Percentiles rank a stretch among this genome's conserved stretches.
These are phyloP conservation scores for Oreochromis niloticus DNA, from an alignment of 2,113 vertebrate species.

Conservation along the genomic window DNA sequence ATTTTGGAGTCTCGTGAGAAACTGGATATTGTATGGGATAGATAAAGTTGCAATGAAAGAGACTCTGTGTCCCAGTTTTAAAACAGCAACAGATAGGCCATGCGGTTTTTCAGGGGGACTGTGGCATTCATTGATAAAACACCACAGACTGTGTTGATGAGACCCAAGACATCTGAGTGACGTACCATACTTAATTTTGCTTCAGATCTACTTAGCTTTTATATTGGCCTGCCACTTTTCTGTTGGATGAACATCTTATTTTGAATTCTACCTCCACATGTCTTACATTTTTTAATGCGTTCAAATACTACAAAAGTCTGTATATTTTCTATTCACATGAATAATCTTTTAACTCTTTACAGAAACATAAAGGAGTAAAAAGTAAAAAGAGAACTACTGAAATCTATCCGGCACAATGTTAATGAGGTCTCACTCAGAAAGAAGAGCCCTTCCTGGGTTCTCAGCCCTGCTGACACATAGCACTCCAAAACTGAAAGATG, in stretches of 20 bases:
- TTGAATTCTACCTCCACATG: neutral
- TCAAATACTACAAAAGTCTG: neutral
- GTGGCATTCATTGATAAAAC: neutral
- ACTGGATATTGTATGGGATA: slow-evolving; percentile 23
- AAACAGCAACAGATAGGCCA: neutral
- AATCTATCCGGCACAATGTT: slow-evolving; percentile 34
- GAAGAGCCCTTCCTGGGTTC: slow-evolving; percentile 58
- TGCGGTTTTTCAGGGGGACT: neutral
- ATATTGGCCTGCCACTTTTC: neutral
- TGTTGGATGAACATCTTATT: neutral
- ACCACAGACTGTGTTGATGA: neutral
- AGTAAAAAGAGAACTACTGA: neutral
- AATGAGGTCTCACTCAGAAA: slow-evolving; percentile 57
- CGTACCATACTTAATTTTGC: neutral
- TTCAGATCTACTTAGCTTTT: neutral
- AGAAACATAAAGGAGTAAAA: slow-evolving; percentile 1
- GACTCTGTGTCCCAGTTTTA: slow-evolving; percentile 38
- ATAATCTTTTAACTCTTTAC: neutral
- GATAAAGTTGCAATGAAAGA: slow-evolving; percentile 41
- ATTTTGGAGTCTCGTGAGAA: slow-evolving; percentile 33
- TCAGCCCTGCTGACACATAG: slow-evolving; percentile 57
- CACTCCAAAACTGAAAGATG: slow-evolving; percentile 20
- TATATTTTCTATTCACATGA: neutral
- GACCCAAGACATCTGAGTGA: neutral
- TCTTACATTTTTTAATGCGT: neutral